Percentiles rank a stretch among this genome's conserved stretches.
Conservation (phyloP, 2,888 invertebrate species). For the Schrankia costaestrigalis region DNA sequence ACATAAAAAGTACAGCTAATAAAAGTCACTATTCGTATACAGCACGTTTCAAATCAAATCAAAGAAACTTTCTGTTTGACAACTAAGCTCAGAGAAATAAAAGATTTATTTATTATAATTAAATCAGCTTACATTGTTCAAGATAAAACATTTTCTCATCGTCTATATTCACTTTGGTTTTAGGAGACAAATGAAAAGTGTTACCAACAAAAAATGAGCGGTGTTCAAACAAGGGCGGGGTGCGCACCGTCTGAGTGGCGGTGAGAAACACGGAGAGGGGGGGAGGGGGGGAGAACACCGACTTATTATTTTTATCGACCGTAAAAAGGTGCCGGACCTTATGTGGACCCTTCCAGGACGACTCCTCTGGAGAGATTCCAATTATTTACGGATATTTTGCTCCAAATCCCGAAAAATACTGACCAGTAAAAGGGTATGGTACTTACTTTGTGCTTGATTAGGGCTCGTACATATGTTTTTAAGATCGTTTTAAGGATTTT, state of each 20-base stretch:
- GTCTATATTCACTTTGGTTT: conserved; percentile 20
- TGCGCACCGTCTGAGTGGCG: conserved; percentile 31
- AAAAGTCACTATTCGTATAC: too few species aligned
- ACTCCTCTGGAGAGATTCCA: conserved; percentile 64
- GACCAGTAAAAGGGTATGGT: conserved; percentile 51
- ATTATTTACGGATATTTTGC: conserved; percentile 74
- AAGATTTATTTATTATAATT: background rate
- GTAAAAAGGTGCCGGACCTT: conserved; percentile 74
- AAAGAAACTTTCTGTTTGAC: too few species aligned
- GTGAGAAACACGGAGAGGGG: too few species aligned
- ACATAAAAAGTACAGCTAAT: too few species aligned
- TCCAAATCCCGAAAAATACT: conserved; percentile 67
- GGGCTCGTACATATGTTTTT: conserved; percentile 28
- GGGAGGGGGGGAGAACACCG: conserved; percentile 40
- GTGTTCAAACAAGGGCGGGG: conserved; percentile 63
- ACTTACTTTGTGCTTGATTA: conserved; percentile 52
- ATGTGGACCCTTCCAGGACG: conserved; percentile 60
- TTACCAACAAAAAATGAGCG: conserved; percentile 76
- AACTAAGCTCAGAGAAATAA: background rate
- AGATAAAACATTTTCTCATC: conserved; percentile 18
- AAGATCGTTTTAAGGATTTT: conserved; percentile 26
- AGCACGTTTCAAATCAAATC: too few species aligned
- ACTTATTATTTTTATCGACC: conserved; percentile 78
- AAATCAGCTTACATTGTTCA: too few species aligned
- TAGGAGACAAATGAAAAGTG: conserved; percentile 41